Evolutionary conservation across 1,140 invertebrate species (phyloP).

Genomic region (Drosophila tristis): DNA sequence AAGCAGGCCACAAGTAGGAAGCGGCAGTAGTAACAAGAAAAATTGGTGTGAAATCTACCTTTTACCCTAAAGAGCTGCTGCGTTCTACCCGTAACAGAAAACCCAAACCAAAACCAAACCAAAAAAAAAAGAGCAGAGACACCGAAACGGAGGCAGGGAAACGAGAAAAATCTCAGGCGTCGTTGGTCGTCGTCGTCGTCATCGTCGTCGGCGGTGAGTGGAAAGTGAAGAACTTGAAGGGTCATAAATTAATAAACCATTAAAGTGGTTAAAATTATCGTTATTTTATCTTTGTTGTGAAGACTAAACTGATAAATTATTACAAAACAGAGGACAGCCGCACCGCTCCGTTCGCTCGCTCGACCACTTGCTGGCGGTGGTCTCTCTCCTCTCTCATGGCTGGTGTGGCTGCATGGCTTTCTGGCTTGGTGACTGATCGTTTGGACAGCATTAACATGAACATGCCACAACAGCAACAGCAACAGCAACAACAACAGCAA

Average conservation of each 20-base stretch:
- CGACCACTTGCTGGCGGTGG: conserved; percentile 42
- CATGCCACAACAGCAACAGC: conserved; percentile 57
- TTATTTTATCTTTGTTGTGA: conserved; percentile 83
- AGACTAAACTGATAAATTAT: conserved; percentile 84
- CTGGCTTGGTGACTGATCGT: conserved; percentile 72
- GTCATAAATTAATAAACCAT: conserved; percentile 84
- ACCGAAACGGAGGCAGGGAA: conserved; percentile 26
- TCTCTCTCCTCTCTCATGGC: conserved; percentile 7
- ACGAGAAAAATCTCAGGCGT: conserved; percentile 66
- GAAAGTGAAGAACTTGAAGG: conserved; percentile 83
- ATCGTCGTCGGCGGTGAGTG: conserved; percentile 62
- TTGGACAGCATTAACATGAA: conserved; percentile 81
- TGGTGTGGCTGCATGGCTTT: conserved; percentile 20
- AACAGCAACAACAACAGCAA: conserved; percentile 40
- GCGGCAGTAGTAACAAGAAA: conserved; percentile 67
- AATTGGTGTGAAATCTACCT: conserved; percentile 77
- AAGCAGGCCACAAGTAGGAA: conserved; percentile 32
- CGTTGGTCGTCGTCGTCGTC: conserved; percentile 4
- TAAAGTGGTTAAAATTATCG: conserved; percentile 84
- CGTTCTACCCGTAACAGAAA: conserved; percentile 21
- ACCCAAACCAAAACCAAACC: conserved; percentile 16
- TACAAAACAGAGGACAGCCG: conserved; percentile 83
- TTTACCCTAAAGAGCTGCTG: conserved; percentile 20
- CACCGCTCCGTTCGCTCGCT: conserved; percentile 3
- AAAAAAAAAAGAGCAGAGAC: conserved; percentile 23